These are phyloP conservation scores for Sphaeridia pumilis DNA, from an alignment of 2,888 invertebrate species.

Conservation along the genomic window DNA sequence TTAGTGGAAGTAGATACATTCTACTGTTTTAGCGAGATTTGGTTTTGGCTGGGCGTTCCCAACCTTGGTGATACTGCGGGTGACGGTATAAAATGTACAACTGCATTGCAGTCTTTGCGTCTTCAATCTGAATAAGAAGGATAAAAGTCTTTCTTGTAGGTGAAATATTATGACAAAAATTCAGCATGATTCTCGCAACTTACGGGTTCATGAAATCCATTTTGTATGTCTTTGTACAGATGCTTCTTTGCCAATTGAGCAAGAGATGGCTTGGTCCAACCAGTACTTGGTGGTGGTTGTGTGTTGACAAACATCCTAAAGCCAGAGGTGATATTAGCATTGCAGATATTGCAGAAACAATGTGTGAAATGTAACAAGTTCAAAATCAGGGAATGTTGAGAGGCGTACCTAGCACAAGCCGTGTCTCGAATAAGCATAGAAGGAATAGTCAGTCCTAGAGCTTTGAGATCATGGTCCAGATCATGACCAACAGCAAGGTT, in stretches of 20 bases:
- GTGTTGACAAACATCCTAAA: conserved; percentile 8
- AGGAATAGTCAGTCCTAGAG: conserved; percentile 2
- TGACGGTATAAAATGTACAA: background rate
- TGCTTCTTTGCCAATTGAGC: conserved; percentile 4
- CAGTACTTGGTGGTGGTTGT: conserved; percentile 6
- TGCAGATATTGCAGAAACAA: background rate
- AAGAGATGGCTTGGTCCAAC: conserved; percentile 10
- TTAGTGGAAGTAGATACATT: too few relatives aligned
- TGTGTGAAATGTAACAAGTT: background rate
- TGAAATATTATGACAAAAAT: too few relatives aligned
- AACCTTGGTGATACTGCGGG: background rate
- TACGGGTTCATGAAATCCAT: conserved; percentile 9
- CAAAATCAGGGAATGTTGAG: too few relatives aligned
- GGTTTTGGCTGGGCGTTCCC: background rate
- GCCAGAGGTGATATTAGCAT: background rate
- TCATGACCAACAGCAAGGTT: conserved; percentile 13
- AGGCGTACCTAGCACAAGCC: conserved; percentile 8
- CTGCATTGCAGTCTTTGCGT: conserved; percentile 8
- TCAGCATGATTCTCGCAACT: background rate
- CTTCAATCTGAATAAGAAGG: conserved; percentile 9
- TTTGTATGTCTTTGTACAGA: conserved; percentile 8
- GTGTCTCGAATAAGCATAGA: conserved; percentile 7
- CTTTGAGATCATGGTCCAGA: conserved; percentile 11
- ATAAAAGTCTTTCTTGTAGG: too few relatives aligned
- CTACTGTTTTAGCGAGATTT: too few relatives aligned